A percentile compares a stretch with the other conserved stretches of the same genome.
phyloP scores from a whole-genome alignment of 2,797 vertebrate genomes.

The Rhinoraja longicauda region DNA sequence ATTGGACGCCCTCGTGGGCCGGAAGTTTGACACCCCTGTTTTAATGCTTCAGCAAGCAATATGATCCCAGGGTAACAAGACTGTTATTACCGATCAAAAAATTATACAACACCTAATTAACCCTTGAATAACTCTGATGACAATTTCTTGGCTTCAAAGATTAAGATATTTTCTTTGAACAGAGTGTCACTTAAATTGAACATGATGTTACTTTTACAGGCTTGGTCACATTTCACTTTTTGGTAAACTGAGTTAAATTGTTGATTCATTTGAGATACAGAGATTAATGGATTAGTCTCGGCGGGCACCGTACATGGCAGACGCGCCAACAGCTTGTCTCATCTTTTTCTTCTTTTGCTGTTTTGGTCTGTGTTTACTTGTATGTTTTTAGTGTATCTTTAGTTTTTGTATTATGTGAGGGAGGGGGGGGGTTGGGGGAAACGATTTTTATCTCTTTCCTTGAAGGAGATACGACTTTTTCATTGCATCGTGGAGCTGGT shows the following conservation, averaged over 20 bases:
- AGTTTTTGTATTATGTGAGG: too few species aligned
- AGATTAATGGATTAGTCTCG: neutral
- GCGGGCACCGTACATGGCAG: too few species aligned
- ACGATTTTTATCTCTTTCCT: too few species aligned
- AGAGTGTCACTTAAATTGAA: neutral
- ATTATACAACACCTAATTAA: neutral
- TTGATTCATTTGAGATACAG: neutral
- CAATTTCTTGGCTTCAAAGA: neutral
- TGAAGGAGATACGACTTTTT: too few species aligned
- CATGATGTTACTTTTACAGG: neutral
- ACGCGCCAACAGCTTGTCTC: too few species aligned
- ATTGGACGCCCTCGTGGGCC: too few species aligned
- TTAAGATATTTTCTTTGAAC: neutral
- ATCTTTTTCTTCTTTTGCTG: too few species aligned
- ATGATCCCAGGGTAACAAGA: neutral
- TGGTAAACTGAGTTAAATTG: neutral
- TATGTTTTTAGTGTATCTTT: too few species aligned
- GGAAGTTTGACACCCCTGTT: too few species aligned
- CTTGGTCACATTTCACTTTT: neutral
- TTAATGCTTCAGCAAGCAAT: neutral
- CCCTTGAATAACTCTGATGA: neutral
- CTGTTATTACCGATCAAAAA: neutral
- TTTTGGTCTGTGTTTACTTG: too few species aligned
- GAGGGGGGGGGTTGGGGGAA: too few species aligned
- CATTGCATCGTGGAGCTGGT: too few species aligned